Evolutionary conservation across 1,140 invertebrate species (phyloP), one percentile per base, ranked within the genome.

Genomic region (Oncopodura yosiiana): DNA sequence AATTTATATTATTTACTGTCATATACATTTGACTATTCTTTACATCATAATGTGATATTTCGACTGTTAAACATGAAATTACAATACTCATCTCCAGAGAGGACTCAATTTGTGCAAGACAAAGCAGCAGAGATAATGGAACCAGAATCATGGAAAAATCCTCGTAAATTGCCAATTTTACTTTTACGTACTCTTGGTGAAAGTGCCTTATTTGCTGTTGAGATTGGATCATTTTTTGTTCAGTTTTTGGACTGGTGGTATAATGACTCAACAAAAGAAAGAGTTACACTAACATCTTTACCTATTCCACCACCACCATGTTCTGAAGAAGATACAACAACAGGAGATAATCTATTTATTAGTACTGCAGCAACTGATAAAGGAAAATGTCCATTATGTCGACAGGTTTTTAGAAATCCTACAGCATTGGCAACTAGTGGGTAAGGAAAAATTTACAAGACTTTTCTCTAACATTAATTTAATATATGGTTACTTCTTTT

Each of bases 221-320:
- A 60, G 42, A 48, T 60, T 6, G 58, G 58, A 9, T 51, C 58
- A 0, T 60, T 60, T 49, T 60, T 60, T 21, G 53, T 56, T 16
- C 58, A 60, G 24, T 60, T 60, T 37, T 23, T 60, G 12, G 58
- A 60, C 3, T 50, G 53, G 44, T 60, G 46, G 42, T 42, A 53
- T 21, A 55, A 53, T 43, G 52, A 60, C 18, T n/a, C 14, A 14
- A 42, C 23, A 9, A 39, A 42, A 16, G 27, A 49, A 24, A 29
- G 53, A 27, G 14, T 53, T 11, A 18, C 26, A 23, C 21, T 43
- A 24, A 26, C 57, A 14, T 37, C 48, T 6, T 19, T 54, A 12
- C 58, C 53, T 4, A 42, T 51, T n/a, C 58, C 58, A 19, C 45
- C 51, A 39, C 34, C 44, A 41, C 37, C 51, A 5, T 38, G 26